Percentiles rank a stretch among this genome's conserved stretches.
phyloP scores from a whole-genome alignment of 2,113 vertebrate genomes.

The Mustelus asterias region DNA sequence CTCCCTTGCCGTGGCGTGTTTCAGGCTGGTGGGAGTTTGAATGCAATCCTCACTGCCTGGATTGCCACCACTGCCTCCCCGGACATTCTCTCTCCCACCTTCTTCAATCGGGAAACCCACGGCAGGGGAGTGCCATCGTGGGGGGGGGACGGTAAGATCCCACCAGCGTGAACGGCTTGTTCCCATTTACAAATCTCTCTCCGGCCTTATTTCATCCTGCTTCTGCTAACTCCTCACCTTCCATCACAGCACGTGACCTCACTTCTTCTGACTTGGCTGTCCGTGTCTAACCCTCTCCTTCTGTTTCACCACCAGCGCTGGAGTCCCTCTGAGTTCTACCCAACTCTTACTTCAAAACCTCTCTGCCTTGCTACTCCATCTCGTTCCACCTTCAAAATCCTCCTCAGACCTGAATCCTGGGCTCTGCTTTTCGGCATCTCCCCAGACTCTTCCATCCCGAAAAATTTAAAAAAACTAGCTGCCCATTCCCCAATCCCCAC shows the following conservation, averaged over 20 bases:
- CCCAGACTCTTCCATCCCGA: background rate
- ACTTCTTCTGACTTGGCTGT: background rate
- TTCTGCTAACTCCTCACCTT: background rate
- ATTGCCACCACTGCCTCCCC: too few relatives aligned
- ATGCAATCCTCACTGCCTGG: too few relatives aligned
- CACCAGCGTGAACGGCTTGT: background rate
- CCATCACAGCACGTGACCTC: background rate
- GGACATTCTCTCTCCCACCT: too few relatives aligned
- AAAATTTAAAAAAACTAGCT: too few relatives aligned
- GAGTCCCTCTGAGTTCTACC: background rate
- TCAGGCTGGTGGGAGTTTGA: too few relatives aligned
- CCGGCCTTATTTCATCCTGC: background rate
- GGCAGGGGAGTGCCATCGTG: too few relatives aligned
- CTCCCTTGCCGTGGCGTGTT: too few relatives aligned
- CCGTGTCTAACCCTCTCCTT: background rate
- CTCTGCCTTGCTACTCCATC: background rate
- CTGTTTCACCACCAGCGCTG: background rate
- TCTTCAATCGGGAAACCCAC: too few relatives aligned
- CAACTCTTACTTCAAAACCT: background rate
- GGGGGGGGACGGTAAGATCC: too few relatives aligned
- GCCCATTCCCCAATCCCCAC: too few relatives aligned
- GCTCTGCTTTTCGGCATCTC: background rate
- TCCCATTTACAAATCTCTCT: background rate
- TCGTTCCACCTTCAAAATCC: background rate
- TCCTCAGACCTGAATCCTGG: background rate